phyloP scores from a whole-genome alignment of 1,140 invertebrate genomes.

The Drosophila insularis region DNA sequence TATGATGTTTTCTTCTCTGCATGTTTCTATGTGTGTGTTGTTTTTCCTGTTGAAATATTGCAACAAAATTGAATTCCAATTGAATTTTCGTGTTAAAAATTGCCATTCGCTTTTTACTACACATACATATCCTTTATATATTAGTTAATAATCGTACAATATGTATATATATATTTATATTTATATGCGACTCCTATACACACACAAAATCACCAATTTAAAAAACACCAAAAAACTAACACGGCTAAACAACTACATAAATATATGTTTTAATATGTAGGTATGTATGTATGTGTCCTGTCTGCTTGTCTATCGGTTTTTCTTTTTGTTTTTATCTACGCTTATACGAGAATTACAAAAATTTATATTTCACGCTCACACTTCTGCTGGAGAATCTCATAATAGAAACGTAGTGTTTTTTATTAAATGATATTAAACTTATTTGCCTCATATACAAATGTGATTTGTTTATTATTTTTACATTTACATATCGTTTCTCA shows the following conservation, averaged over 20 bases:
- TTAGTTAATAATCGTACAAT: constrained; percentile 74
- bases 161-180: constrained; percentile 51
- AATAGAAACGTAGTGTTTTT: background rate
- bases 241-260: constrained; percentile 73
- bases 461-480: constrained; percentile 29
- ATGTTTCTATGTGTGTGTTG: constrained; percentile 31
- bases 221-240: constrained; percentile 76
- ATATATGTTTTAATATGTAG: constrained; percentile 42
- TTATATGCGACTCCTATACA: constrained; percentile 57
- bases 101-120: constrained; percentile 57
- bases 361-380: background rate
- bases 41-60: constrained; percentile 53
- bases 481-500: constrained; percentile 6
- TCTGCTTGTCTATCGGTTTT: background rate
- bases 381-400: background rate
- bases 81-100: constrained; percentile 54
- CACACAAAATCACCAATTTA: constrained; percentile 70
- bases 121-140: constrained; percentile 64
- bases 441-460: background rate
- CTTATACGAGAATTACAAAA: constrained; percentile 15
- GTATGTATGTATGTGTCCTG: constrained; percentile 6
- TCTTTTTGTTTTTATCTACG: background rate
- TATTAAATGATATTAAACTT: background rate
- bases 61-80: constrained; percentile 63
- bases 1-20: constrained; percentile 14